phyloP scores from a whole-genome alignment of 2,888 invertebrate genomes.

The Coleophora deauratella region DNA sequence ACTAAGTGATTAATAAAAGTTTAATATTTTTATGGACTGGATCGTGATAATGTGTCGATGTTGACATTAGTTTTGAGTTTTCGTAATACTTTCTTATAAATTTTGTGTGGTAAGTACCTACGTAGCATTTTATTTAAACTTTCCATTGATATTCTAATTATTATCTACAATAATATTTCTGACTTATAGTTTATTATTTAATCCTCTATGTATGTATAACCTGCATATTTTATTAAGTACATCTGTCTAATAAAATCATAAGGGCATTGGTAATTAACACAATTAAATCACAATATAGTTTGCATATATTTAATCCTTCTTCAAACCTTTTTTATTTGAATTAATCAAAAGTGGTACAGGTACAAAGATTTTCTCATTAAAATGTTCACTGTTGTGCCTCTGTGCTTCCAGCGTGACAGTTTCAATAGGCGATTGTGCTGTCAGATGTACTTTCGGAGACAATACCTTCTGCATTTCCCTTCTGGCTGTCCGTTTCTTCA shows the following conservation, averaged over 20 bases:
- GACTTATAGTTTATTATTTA: neutral
- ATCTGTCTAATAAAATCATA: no score
- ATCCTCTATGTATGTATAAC: neutral
- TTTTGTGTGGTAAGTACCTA: no score
- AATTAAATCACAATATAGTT: no score
- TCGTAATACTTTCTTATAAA: neutral
- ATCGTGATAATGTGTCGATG: conserved; percentile 2
- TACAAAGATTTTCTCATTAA: conserved; percentile 33
- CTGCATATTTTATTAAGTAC: no score
- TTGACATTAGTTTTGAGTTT: neutral
- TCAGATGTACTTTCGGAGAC: conserved; percentile 14
- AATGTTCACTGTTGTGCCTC: conserved; percentile 17
- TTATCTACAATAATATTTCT: no score
- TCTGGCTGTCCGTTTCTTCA: conserved; percentile 3
- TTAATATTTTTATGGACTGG: conserved; percentile 14
- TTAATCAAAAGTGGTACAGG: conserved; percentile 40
- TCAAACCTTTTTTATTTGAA: conserved; percentile 16
- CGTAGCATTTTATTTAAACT: neutral
- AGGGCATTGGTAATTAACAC: no score
- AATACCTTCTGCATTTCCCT: conserved; percentile 10
- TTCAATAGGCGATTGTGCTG: conserved; percentile 17
- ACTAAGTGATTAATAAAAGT: conserved; percentile 9
- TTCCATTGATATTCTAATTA: no score
- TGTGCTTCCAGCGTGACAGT: conserved; percentile 13
- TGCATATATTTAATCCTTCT: conserved; percentile 1